Evolutionary conservation across 2,797 vertebrate genomes (phyloP).

Genomic region (Gymnothorax reevesii): DNA sequence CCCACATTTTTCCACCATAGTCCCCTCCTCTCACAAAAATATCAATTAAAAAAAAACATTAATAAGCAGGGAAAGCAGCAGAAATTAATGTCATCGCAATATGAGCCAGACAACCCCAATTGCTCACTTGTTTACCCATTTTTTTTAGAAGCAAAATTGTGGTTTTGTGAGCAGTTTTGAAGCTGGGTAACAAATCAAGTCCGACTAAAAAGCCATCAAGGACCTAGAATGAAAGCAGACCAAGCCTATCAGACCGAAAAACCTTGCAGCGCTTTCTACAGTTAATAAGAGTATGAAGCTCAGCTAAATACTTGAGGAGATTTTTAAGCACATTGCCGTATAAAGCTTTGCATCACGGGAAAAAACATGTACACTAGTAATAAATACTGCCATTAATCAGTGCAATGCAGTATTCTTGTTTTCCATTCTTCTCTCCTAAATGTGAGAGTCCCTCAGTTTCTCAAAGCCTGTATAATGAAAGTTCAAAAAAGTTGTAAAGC

Average conservation of each 20-base stretch:
- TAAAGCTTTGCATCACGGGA: too few species aligned
- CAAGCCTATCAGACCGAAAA: neutral
- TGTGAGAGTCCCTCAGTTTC: neutral
- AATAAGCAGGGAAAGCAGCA: neutral
- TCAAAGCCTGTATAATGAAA: neutral
- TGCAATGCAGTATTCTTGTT: neutral
- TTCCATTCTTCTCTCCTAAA: neutral
- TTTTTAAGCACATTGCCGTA: too few species aligned
- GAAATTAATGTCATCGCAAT: neutral
- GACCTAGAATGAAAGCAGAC: neutral
- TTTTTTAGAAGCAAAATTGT: neutral
- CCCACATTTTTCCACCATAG: conserved; percentile 21
- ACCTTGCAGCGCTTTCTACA: neutral
- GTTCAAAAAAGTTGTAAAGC: neutral
- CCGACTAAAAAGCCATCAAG: neutral
- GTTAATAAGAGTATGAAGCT: too few species aligned
- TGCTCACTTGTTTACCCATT: neutral
- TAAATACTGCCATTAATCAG: too few species aligned
- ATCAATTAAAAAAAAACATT: neutral
- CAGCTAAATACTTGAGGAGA: too few species aligned
- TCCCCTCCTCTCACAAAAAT: neutral
- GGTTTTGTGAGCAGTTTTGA: neutral
- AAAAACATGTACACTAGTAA: too few species aligned
- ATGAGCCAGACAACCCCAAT: neutral
- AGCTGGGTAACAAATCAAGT: too few species aligned